Percentiles rank a stretch among this genome's conserved stretches.
Conservation (phyloP, 2,888 invertebrate genomes). For the Meiosimyza platycephala region DNA sequence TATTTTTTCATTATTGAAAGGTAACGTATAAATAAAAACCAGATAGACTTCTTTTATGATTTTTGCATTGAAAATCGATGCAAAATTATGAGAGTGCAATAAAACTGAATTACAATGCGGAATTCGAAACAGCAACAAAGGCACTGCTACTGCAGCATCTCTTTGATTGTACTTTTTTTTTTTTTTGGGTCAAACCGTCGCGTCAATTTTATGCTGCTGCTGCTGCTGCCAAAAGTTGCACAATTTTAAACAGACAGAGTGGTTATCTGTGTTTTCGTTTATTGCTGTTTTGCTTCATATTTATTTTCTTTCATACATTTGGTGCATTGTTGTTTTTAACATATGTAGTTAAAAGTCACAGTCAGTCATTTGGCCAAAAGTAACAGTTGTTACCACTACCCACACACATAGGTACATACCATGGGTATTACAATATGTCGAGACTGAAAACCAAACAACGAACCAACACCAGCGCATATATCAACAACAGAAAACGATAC, state of each 20-base stretch:
- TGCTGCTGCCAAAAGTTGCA: conserved; percentile 11
- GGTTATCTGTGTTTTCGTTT: neutral
- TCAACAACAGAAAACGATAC: neutral
- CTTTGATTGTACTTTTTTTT: too few species aligned
- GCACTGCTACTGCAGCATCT: too few species aligned
- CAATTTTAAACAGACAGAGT: conserved; percentile 24
- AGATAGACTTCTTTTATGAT: too few species aligned
- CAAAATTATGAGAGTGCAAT: too few species aligned
- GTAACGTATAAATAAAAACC: too few species aligned
- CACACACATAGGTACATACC: conserved; percentile 30
- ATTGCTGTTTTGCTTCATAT: neutral
- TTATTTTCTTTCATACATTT: conserved; percentile 8
- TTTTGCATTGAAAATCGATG: too few species aligned
- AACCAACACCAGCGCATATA: neutral
- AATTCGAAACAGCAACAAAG: too few species aligned
- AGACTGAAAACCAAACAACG: conserved; percentile 20
- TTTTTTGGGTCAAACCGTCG: too few species aligned
- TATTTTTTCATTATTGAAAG: too few species aligned
- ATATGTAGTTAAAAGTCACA: conserved; percentile 17
- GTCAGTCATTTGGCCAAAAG: conserved; percentile 37
- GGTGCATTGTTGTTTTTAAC: conserved; percentile 18
- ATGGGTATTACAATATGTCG: conserved; percentile 7
- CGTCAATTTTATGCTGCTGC: neutral
- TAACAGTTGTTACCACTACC: conserved; percentile 46
- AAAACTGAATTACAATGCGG: too few species aligned